phyloP scores from a whole-genome alignment of 2,888 invertebrate genomes.

The Eurytoma californica region DNA sequence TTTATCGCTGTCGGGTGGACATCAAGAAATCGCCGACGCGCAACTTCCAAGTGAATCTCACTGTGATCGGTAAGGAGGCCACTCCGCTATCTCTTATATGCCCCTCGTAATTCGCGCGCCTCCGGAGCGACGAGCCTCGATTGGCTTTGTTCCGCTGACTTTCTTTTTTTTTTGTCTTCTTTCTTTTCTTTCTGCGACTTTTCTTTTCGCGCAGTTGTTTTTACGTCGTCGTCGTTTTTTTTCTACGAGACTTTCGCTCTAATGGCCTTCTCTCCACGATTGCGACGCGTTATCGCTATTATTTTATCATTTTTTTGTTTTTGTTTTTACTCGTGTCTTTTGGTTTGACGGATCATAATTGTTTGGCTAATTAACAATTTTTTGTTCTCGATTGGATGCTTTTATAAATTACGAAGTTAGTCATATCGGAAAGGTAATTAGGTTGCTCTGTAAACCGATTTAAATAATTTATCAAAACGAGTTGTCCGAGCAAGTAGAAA shows the following conservation, averaged over 20 bases:
- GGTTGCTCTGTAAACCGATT: too few species aligned
- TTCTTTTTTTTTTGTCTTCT: background rate
- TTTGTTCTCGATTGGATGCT: too few species aligned
- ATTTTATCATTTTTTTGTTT: too few species aligned
- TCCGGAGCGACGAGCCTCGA: background rate
- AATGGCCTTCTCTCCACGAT: background rate
- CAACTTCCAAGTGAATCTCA: constrained; percentile 78
- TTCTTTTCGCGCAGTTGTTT: background rate
- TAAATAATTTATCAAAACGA: too few species aligned
- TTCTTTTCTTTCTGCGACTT: background rate
- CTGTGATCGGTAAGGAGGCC: constrained; percentile 76
- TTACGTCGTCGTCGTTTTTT: background rate
- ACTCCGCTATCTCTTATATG: background rate
- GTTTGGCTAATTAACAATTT: too few species aligned
- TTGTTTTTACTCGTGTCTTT: constrained; percentile 16
- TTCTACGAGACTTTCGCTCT: constrained; percentile 29
- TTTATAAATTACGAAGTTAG: too few species aligned
- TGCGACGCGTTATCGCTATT: background rate
- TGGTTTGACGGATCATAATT: background rate
- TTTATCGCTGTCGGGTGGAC: constrained; percentile 78
- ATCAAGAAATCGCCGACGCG: constrained; percentile 78
- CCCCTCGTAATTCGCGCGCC: background rate
- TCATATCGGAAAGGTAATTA: too few species aligned
- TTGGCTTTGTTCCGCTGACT: constrained; percentile 28
- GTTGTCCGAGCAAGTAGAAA: too few species aligned